Percentiles rank a stretch among this genome's conserved stretches.
Evolutionary conservation across 2,113 vertebrate genomes (phyloP).

Genomic region (Cynocephalus volans): DNA sequence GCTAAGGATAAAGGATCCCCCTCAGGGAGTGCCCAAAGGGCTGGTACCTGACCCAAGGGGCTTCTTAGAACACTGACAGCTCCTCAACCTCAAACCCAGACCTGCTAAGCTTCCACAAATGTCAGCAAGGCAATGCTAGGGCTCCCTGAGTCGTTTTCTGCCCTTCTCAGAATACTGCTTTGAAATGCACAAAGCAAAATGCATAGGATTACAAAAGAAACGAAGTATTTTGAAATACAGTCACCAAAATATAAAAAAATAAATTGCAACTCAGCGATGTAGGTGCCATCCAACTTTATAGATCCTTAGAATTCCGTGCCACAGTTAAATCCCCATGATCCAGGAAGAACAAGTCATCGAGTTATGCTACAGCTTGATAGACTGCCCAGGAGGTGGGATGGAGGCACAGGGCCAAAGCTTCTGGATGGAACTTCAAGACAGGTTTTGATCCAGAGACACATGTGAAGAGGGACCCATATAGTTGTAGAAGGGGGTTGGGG

Average conservation of each 20-base stretch:
- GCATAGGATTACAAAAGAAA: not conserved
- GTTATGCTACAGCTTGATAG: not conserved
- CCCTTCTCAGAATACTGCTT: not conserved
- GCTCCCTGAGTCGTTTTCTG: not conserved
- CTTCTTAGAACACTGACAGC: not conserved
- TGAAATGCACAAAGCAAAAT: conserved; percentile 38
- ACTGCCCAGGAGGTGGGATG: not conserved
- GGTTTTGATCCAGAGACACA: not conserved
- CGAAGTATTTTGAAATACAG: not conserved
- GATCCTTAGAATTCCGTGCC: not conserved
- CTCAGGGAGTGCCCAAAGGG: not conserved
- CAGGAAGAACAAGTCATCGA: conserved; percentile 40
- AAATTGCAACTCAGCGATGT: not conserved
- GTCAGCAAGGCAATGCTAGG: not conserved
- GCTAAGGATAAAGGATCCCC: not conserved
- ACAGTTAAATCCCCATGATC: conserved; percentile 27
- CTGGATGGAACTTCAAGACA: conserved; percentile 18
- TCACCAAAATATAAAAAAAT: conserved; percentile 34
- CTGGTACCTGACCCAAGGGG: not conserved
- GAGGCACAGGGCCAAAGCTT: not conserved
- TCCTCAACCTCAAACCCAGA: not conserved
- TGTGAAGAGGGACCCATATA: not conserved
- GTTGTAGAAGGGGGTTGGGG: not conserved
- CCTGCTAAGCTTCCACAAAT: not conserved
- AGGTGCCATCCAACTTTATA: not conserved